Conservation (phyloP, 2,113 vertebrate genomes). For the human region DNA sequence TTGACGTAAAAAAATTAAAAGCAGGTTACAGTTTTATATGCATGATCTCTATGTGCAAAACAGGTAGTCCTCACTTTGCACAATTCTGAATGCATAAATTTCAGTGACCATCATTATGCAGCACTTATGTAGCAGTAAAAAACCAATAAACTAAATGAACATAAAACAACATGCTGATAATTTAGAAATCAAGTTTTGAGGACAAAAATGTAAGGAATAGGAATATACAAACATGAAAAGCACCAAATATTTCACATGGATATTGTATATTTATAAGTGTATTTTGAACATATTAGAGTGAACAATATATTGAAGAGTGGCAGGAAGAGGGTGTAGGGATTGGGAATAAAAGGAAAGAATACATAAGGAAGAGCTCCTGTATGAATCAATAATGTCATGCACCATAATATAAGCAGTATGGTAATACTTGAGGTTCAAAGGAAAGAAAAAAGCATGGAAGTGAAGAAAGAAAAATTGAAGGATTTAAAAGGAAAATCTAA, state of each 20-base stretch:
- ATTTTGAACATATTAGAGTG: neutral
- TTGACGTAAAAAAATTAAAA: no score
- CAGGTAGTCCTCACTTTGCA: no score
- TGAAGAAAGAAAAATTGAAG: neutral
- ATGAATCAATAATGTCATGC: neutral
- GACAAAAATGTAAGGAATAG: slow-evolving; percentile 2
- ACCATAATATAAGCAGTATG: neutral
- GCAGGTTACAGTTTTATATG: no score
- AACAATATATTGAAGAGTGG: neutral
- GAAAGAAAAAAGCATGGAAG: neutral
- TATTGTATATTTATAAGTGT: neutral
- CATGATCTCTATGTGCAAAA: no score
- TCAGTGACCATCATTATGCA: neutral
- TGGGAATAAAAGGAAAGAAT: neutral
- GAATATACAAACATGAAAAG: neutral
- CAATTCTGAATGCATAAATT: no score
- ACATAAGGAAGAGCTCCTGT: neutral
- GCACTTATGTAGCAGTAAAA: neutral
- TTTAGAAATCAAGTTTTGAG: neutral
- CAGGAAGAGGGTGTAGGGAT: neutral
- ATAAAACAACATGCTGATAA: neutral
- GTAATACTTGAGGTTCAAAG: neutral
- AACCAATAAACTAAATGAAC: neutral
- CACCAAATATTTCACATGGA: neutral
- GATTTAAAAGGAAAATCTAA: neutral